phyloP scores from a whole-genome alignment of 2,113 vertebrate genomes.

The Rhynchomys soricoides region DNA sequence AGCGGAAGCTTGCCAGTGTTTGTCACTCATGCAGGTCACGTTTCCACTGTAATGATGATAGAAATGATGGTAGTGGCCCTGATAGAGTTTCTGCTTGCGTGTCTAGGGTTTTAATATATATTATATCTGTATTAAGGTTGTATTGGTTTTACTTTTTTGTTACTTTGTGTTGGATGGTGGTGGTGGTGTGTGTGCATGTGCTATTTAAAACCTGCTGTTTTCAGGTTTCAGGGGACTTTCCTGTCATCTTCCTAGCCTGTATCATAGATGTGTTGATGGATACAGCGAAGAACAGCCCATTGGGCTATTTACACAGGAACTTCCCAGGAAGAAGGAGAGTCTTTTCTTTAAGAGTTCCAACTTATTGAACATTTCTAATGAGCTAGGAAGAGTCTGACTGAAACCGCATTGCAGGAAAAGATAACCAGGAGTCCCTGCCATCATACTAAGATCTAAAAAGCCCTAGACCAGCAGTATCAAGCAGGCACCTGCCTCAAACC shows the following conservation, averaged over 20 bases:
- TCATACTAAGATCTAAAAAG: neutral
- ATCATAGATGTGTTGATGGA: neutral
- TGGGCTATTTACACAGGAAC: neutral
- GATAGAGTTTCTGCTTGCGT: neutral
- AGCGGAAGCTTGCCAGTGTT: neutral
- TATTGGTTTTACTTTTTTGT: neutral
- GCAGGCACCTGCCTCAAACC: neutral
- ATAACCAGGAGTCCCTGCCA: neutral
- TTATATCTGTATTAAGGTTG: neutral
- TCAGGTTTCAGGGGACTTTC: neutral
- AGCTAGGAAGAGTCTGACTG: neutral
- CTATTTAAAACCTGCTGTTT: constrained; percentile 1
- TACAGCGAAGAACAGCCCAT: neutral
- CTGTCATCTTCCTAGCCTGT: neutral
- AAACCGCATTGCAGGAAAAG: neutral
- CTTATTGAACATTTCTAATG: neutral
- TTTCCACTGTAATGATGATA: neutral
- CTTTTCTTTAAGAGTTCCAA: neutral
- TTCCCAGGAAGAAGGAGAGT: neutral
- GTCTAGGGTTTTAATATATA: neutral
- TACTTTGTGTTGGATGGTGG: neutral
- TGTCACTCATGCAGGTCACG: neutral
- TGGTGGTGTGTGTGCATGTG: neutral
- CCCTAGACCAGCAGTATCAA: neutral
- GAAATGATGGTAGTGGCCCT: neutral